Percentiles rank a stretch among this genome's conserved stretches.
Conservation (phyloP, 2,797 vertebrate genomes). For the Acanthurus tractus region DNA sequence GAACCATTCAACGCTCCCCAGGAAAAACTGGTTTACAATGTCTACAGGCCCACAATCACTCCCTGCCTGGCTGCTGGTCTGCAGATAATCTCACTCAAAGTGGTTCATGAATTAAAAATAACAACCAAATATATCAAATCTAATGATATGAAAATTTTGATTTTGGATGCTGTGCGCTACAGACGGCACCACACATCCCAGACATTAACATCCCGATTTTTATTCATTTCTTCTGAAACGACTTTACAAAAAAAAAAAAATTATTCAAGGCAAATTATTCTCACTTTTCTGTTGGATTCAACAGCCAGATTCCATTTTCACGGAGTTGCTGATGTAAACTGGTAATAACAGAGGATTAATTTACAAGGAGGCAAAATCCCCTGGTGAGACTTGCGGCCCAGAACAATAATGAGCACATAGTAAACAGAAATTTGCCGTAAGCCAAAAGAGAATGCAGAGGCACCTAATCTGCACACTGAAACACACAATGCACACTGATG, state of each 20-base stretch:
- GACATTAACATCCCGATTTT: slow-evolving; percentile 16
- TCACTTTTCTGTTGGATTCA: slow-evolving; percentile 51
- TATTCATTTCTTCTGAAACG: background rate
- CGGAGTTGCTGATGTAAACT: slow-evolving; percentile 75
- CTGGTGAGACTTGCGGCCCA: slow-evolving; percentile 74
- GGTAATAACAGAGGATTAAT: slow-evolving; percentile 81
- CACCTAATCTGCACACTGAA: slow-evolving; percentile 63
- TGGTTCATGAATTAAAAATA: slow-evolving; percentile 78
- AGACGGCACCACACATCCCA: background rate
- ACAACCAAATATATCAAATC: slow-evolving; percentile 53
- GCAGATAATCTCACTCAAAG: slow-evolving; percentile 75
- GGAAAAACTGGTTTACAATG: slow-evolving; percentile 73
- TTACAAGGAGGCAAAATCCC: slow-evolving; percentile 78
- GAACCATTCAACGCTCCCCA: slow-evolving; percentile 74
- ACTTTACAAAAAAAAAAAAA: slow-evolving; percentile 13
- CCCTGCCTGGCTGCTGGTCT: slow-evolving; percentile 61
- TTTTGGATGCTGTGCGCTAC: slow-evolving; percentile 25
- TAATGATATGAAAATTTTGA: slow-evolving; percentile 57
- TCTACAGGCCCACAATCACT: slow-evolving; percentile 70
- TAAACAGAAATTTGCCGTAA: slow-evolving; percentile 78
- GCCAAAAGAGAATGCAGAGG: slow-evolving; percentile 72
- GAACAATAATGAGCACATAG: slow-evolving; percentile 84
- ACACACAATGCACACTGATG: slow-evolving; percentile 43
- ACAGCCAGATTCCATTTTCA: slow-evolving; percentile 69
- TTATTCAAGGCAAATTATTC: slow-evolving; percentile 40